Conservation (phyloP, 2,113 vertebrate genomes). For the Romanogobio albipinnatus region DNA sequence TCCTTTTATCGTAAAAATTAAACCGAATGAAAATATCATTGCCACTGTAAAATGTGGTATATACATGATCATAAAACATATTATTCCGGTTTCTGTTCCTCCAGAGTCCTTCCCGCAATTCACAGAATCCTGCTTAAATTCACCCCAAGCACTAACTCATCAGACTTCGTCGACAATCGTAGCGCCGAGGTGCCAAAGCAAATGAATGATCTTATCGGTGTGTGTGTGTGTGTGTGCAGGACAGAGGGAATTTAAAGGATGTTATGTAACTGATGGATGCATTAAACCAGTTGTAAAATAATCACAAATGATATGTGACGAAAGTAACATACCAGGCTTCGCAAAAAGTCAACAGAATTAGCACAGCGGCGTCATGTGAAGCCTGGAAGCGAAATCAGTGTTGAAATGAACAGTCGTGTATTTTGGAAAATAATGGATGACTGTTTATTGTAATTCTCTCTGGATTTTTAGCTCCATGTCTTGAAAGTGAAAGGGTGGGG, state of each 20-base stretch:
- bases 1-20: slow-evolving; percentile 16
- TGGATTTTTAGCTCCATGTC: slow-evolving; percentile 6
- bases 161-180: slow-evolving; percentile 22
- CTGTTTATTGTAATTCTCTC: slow-evolving; percentile 22
- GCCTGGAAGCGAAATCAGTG: not conserved
- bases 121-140: slow-evolving; percentile 46
- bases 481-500: not conserved
- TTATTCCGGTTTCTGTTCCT: slow-evolving; percentile 32
- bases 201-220: slow-evolving; percentile 47
- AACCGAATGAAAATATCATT: slow-evolving; percentile 7
- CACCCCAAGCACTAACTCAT: slow-evolving; percentile 49
- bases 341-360: slow-evolving; percentile 1
- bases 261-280: slow-evolving; percentile 29
- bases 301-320: slow-evolving; percentile 38
- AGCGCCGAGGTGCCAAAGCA: slow-evolving; percentile 40
- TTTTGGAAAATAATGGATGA: slow-evolving; percentile 24
- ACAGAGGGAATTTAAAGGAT: slow-evolving; percentile 40
- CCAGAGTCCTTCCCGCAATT: slow-evolving; percentile 35
- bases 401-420: slow-evolving; percentile 8
- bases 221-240: slow-evolving; percentile 1
- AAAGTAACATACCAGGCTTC: slow-evolving; percentile 31
- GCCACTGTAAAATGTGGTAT: slow-evolving; percentile 43
- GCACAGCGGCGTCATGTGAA: slow-evolving; percentile 8
- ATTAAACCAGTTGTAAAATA: slow-evolving; percentile 42
- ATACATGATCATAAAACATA: slow-evolving; percentile 47